Conservation (phyloP, 1,140 invertebrate genomes). For the Paralvinella palmiformis region DNA sequence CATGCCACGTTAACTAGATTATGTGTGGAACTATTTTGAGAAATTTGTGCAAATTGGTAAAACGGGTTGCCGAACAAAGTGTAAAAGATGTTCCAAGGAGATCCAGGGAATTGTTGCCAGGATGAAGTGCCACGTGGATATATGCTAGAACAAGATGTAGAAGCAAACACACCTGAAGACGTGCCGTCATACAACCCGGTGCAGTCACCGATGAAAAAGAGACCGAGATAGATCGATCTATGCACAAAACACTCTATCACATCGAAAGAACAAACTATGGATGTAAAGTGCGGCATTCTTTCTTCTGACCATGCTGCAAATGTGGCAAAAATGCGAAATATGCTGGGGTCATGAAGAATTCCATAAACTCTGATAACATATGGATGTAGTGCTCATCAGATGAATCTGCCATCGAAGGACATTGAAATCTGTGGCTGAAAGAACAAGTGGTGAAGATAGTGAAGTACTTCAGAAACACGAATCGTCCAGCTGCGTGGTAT, state of each 20-base stretch:
- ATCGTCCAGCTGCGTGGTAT: slow-evolving; percentile 3
- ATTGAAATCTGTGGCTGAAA: slow-evolving; percentile 8
- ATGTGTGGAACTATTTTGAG: slow-evolving; percentile 6
- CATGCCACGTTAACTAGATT: slow-evolving; percentile 4
- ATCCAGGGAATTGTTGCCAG: slow-evolving; percentile 9
- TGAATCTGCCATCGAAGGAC: slow-evolving; percentile 7
- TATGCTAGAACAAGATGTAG: slow-evolving; percentile 5
- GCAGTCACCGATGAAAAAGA: slow-evolving; percentile 6
- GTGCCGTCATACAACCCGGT: slow-evolving; percentile 7
- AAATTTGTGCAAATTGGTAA: slow-evolving; percentile 5
- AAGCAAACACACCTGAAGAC: slow-evolving; percentile 10
- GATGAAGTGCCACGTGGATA: slow-evolving; percentile 9
- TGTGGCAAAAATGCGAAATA: slow-evolving; percentile 7
- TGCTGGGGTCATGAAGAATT: neutral
- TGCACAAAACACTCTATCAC: neutral
- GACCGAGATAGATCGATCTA: neutral
- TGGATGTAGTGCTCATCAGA: slow-evolving; percentile 8
- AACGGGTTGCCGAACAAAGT: slow-evolving; percentile 7
- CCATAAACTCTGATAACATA: neutral
- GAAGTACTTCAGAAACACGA: slow-evolving; percentile 7
- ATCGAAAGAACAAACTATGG: slow-evolving; percentile 2
- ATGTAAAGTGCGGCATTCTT: slow-evolving; percentile 1
- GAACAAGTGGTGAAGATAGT: slow-evolving; percentile 9
- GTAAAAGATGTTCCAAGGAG: slow-evolving; percentile 8
- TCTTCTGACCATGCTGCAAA: slow-evolving; percentile 5